Base-by-base conservation (phyloP, 1,140 invertebrate species). In the Drosophila repletoides region DNA sequence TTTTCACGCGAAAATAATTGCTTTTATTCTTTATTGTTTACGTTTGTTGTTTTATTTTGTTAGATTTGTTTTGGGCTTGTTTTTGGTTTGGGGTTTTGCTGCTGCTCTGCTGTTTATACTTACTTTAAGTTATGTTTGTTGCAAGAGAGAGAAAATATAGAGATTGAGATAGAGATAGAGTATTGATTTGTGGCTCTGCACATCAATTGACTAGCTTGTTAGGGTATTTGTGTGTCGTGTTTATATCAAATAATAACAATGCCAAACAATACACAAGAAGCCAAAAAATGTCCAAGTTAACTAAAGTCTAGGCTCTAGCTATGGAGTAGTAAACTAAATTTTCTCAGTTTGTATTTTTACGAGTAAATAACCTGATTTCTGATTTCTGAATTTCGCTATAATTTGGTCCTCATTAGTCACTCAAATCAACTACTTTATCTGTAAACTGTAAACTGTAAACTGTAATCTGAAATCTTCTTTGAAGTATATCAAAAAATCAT, bases 171-270 rank as follows among this genome's bases (percentile, higher is more conserved):
- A 65, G 52, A 51, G 48, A 46, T 65, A 53, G 43, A 77, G 26
- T 71, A 64, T 72, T 71, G 53, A 43, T 61, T 63, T 66, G 79
- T 84, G 80, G 41, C 58, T 36, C 31, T 58, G 71, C 79, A 86
- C 75, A 72, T 68, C 58, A 84, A 84, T 84, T 84, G 79, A 84
- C 79, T 84, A 84, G 79, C 53, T 79, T 72, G 49, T 64, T 71
- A 63, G 58, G 59, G 76, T 52, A 64, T 74, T 53, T 55, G 41
- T 29, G 59, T 58, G 19, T 71, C 19, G 29, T 38, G 48, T 65
- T 43, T 31, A 36, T 46, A 52, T 60, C 40, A 38, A 65, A 64
- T 24, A n/a, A 77, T 34, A 58, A 69, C 12, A 65, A 70, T 24
- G 56, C 29, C 22, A 53, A 72, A 68, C 12, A 58, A 79, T 75